Conservation (phyloP, 1,140 invertebrate genomes). For the Meloidogyne hapla region DNA sequence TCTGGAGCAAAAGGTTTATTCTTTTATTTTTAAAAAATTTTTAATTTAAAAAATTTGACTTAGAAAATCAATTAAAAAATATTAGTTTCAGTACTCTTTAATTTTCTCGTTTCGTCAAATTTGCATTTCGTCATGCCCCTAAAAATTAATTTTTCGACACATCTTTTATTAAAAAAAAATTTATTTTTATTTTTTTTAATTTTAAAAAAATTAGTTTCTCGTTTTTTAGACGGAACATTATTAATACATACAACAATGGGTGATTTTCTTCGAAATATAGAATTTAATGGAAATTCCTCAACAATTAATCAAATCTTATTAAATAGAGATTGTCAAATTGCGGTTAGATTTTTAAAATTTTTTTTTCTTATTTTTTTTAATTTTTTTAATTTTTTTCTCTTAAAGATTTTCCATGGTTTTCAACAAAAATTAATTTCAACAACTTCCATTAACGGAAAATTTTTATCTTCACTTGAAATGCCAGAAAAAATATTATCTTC, state of each 20-base stretch:
- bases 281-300: slow-evolving; percentile 22
- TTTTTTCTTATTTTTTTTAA: not conserved
- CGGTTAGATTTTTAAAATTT: slow-evolving; percentile 66
- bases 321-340: slow-evolving; percentile 91
- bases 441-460: slow-evolving; percentile 85
- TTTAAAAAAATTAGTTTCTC: slow-evolving; percentile 4
- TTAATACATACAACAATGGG: slow-evolving; percentile 96
- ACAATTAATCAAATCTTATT: slow-evolving; percentile 65
- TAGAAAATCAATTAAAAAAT: no score
- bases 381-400: not conserved
- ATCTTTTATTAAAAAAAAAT: no score
- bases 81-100: no score
- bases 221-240: slow-evolving; percentile 81
- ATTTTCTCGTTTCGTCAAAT: no score
- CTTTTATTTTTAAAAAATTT: not conserved
- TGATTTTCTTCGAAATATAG: slow-evolving; percentile 76
- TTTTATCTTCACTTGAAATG: slow-evolving; percentile 68
- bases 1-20: slow-evolving; percentile 72
- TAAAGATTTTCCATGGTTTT: slow-evolving; percentile 75
- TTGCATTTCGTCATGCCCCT: no score
- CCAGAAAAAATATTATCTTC: slow-evolving; percentile 74
- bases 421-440: slow-evolving; percentile 47
- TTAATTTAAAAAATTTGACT: no score
- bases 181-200: no score
- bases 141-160: no score